These are phyloP conservation scores for Palaemon carinicauda DNA, from an alignment of 1,140 invertebrate genomes.

Conservation along the genomic window DNA sequence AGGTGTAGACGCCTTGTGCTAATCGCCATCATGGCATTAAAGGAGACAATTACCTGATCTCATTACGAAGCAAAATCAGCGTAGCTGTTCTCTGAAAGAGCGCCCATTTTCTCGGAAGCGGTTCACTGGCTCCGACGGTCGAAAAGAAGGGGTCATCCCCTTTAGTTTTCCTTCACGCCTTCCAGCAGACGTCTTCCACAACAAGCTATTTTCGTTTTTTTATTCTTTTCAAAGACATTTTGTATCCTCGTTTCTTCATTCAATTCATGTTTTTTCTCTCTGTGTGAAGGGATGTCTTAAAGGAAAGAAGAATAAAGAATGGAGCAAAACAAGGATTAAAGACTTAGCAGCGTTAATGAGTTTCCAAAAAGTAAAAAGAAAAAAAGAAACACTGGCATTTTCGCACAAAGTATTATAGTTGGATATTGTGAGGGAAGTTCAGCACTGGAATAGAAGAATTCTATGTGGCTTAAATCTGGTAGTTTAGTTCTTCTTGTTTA, in stretches of 20 bases:
- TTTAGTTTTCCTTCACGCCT: neutral
- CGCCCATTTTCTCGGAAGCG: constrained; percentile 48
- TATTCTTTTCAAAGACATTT: constrained; percentile 12
- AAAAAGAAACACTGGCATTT: too few relatives aligned
- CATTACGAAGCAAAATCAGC: constrained; percentile 31
- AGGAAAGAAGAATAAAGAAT: too few relatives aligned
- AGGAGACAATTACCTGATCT: constrained; percentile 50
- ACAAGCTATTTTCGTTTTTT: neutral
- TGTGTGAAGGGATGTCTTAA: neutral
- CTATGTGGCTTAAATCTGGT: too few relatives aligned
- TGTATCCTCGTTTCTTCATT: neutral
- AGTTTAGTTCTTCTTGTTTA: too few relatives aligned
- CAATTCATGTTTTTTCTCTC: neutral
- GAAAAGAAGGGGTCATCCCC: constrained; percentile 20
- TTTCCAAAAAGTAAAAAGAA: too few relatives aligned
- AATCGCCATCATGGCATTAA: constrained; percentile 52
- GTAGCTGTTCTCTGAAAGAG: constrained; percentile 47
- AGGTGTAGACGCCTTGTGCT: constrained; percentile 50
- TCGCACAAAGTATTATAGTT: too few relatives aligned
- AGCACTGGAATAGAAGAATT: too few relatives aligned
- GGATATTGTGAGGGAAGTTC: too few relatives aligned
- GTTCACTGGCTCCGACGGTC: constrained; percentile 41
- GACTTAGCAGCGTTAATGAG: too few relatives aligned
- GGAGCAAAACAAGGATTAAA: too few relatives aligned
- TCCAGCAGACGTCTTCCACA: neutral